A percentile compares a stretch with the other conserved stretches of the same genome.
phyloP scores from a whole-genome alignment of 2,113 vertebrate species.

The Gallinago undulata region DNA sequence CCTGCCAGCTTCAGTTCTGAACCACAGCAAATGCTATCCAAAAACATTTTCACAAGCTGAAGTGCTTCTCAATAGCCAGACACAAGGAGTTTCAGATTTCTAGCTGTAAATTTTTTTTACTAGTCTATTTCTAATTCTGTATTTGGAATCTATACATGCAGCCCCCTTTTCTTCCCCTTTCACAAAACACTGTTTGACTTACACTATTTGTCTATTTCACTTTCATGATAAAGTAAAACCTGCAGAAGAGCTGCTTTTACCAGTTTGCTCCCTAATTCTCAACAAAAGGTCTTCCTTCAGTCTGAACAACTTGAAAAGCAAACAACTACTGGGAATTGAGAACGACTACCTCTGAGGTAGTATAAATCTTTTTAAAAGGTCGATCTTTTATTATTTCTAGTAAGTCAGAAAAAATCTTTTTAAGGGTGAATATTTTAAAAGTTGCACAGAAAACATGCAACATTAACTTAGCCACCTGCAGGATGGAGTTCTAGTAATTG shows the following conservation, averaged over 20 bases:
- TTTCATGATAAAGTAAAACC: not conserved
- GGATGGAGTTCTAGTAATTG: not conserved
- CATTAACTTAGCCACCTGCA: not conserved
- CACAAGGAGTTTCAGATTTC: not conserved
- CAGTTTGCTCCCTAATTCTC: not conserved
- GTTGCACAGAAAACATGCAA: not conserved
- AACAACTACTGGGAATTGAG: not conserved
- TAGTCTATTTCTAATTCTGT: not conserved
- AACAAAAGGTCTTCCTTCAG: not conserved
- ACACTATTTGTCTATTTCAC: not conserved
- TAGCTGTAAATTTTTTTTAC: not conserved
- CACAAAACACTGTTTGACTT: not conserved
- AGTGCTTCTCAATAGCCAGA: not conserved
- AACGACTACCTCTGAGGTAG: not conserved
- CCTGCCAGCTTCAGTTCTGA: not conserved
- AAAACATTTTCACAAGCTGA: not conserved
- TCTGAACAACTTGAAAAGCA: not conserved
- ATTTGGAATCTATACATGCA: not conserved
- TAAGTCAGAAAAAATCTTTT: not conserved
- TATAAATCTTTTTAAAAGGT: not conserved
- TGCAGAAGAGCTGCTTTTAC: not conserved
- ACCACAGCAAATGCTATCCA: not conserved
- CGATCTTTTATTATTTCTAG: not conserved
- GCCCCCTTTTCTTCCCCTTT: not conserved
- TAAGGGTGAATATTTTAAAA: not conserved